Evolutionary conservation across 2,888 invertebrate genomes (phyloP), one percentile per base, ranked within the genome.

Genomic region (Syrphus vitripennis): DNA sequence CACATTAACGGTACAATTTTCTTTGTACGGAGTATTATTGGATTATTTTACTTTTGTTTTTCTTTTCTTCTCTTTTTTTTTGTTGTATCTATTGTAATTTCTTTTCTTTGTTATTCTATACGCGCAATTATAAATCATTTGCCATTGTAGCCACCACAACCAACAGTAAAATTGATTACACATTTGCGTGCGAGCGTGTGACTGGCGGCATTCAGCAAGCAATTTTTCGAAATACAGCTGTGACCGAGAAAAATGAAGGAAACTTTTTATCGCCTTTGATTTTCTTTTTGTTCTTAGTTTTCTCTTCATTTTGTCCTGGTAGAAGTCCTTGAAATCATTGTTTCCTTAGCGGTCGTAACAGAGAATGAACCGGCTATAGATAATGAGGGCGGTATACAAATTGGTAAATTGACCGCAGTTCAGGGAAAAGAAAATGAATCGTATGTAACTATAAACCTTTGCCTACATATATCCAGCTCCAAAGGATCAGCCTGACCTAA

Each of bases 161-260:
- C 2, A 57, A 61, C 16, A 26, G 40, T 40, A 16, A 63, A 63
- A 63, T 63, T 63, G 40, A 63, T 63, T 63, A 63, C 26, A 61
- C 40, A 63, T 42, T 63, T 42, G 61, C 61, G 42, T 63, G 59
- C 61, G 42, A 42, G 59, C 37, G 14, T 29, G 0, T 37, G 61
- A 21, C n/a, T n/a, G n/a, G n/a, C 16, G 24, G 40, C 26, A 10
- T 61, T 61, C 12, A 42, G 61, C 7, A 16, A 63, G 24, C 10
- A 31, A 57, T n/a, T 21, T 21, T 21, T 19, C 12, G 19, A 14
- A 16, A 24, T 7, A 10, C 34, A 14, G 7, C 37, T 37, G 34
- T 21, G 59, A n/a, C 16, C 6, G 34, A 34, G 10, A 21, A 59
- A 37, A 34, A 2, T 21, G 4, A 14, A 26, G 6, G 21, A 21